Conservation (phyloP, 2,888 invertebrate genomes). For the Epicampocera succincta region DNA sequence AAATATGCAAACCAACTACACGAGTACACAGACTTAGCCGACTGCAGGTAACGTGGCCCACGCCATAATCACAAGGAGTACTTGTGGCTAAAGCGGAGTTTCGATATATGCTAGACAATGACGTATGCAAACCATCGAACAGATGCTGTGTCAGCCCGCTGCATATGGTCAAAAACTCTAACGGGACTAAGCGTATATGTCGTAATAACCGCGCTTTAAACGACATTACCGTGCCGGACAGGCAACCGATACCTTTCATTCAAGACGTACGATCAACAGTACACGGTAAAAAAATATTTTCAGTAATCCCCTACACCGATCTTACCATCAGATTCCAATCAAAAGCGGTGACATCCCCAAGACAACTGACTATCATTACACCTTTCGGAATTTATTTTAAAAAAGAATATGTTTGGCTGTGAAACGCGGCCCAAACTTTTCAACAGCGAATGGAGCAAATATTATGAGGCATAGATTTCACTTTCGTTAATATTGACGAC, state of each 20-base stretch:
- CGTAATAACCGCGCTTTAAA: constrained; percentile 52
- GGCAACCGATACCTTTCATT: constrained; percentile 41
- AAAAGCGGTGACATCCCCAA: constrained; percentile 72
- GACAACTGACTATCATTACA: constrained; percentile 74
- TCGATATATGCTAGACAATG: constrained; percentile 54
- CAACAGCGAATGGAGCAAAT: no score
- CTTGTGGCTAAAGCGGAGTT: no score
- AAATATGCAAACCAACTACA: no score
- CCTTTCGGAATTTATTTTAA: no score
- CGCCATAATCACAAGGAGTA: no score
- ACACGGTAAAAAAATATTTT: constrained; percentile 33
- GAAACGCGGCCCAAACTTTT: no score
- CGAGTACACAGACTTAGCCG: no score
- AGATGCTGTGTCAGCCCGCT: constrained; percentile 65
- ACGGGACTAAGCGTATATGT: constrained; percentile 48
- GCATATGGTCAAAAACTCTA: constrained; percentile 61
- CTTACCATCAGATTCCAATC: constrained; percentile 76
- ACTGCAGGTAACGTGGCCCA: no score
- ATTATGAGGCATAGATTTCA: no score
- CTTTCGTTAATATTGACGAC: no score
- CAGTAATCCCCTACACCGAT: constrained; percentile 70
- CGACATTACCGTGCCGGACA: constrained; percentile 19
- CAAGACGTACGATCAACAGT: constrained; percentile 26
- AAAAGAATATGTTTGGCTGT: no score
- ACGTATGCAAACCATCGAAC: constrained; percentile 64